Evolutionary conservation across 2,888 invertebrate species (phyloP), one percentile per base, ranked within the genome.

Genomic region (Drosophila trichaetosa): DNA sequence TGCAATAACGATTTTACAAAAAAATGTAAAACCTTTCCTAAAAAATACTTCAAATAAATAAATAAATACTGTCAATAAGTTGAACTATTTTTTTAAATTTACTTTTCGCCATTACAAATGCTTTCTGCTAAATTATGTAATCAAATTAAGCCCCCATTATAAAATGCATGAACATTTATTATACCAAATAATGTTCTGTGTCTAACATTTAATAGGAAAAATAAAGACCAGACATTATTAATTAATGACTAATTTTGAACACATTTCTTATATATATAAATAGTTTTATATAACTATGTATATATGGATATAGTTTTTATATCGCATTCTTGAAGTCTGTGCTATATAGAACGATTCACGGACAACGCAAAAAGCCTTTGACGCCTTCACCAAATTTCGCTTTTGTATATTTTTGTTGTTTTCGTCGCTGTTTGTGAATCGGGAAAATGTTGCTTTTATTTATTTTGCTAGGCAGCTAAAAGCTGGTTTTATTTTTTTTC

Each of bases 341-440:
- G 59, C 59, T 63, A 66, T 68, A 58, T 79, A 69, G 62, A 65
- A 53, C 59, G 53, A 70, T 77, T 73, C 80, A 79, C 80, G 76
- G 79, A 83, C 81, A 85, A 71, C 81, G 83, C 83, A 83, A 81
- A 81, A 76, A 77, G 49, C 59, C 82, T 88, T 85, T 82, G 88
- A 76, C 88, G 85, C 78, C 80, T 82, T 76, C 76, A 82, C 74
- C 74, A 75, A 87, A 82, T 70, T 82, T 57, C 34, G 53, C 29
- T 71, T 76, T 71, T 66, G 73, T 79, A 75, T 83, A 76, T 76
- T 71, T 71, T 69, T 61, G 48, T 63, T 70, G 54, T 66, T 63
- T 69, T 76, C 59, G 69, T 74, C 56, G 66, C 48, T 69, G 64
- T 71, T 75, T 67, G 53, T 40, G 57, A 62, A 69, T 64, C 24